A percentile compares a stretch with the other conserved stretches of the same genome.
phyloP scores from a whole-genome alignment of 2,797 vertebrate species.

The Heliangelus exortis region DNA sequence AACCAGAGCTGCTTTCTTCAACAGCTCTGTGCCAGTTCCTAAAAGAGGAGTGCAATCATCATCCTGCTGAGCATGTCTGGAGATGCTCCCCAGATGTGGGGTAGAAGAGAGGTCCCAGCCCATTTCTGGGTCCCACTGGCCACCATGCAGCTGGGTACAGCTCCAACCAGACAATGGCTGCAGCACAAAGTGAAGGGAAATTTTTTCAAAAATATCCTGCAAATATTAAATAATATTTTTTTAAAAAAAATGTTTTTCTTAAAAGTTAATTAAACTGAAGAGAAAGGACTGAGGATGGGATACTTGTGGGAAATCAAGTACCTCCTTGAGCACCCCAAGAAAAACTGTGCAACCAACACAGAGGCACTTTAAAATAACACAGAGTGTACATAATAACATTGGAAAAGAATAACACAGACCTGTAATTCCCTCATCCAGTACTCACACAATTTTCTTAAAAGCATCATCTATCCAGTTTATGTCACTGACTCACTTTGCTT shows the following conservation, averaged over 20 bases:
- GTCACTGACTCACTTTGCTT: background rate
- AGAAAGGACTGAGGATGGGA: background rate
- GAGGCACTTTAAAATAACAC: background rate
- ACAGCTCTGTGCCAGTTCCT: background rate
- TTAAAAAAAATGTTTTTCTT: background rate
- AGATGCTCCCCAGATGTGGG: background rate
- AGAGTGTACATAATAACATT: background rate
- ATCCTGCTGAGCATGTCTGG: background rate
- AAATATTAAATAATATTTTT: too few species aligned
- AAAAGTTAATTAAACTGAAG: background rate
- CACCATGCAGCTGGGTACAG: accelerated
- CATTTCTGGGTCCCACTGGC: background rate
- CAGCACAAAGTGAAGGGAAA: background rate
- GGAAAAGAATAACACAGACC: background rate
- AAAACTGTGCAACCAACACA: background rate
- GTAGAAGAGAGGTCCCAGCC: background rate
- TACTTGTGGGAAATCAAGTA: background rate
- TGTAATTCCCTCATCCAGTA: background rate
- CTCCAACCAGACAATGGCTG: background rate
- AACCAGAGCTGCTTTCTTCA: background rate
- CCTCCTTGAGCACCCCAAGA: background rate
- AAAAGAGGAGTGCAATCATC: accelerated
- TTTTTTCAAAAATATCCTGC: background rate
- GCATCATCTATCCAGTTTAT: background rate
- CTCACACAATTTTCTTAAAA: constrained; percentile 26